phyloP scores from a whole-genome alignment of 2,888 invertebrate species.

The Mythimna impura region DNA sequence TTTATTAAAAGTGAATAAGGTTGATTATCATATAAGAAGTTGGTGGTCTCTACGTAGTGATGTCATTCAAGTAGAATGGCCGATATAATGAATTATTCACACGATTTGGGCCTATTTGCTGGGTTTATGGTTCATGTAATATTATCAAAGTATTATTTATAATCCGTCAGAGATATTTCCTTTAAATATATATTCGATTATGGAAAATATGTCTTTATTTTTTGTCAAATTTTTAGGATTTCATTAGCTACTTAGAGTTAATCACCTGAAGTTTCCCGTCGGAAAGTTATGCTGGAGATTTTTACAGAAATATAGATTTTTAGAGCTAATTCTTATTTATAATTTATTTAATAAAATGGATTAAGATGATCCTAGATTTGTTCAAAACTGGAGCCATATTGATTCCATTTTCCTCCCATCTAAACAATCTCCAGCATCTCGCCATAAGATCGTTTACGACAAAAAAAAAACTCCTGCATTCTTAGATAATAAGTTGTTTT shows the following conservation, averaged over 20 bases:
- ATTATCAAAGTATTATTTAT: constrained; percentile 56
- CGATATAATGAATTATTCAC: constrained; percentile 75
- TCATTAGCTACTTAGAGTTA: background rate
- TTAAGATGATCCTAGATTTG: background rate
- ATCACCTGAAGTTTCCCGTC: constrained; percentile 43
- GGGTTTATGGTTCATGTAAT: constrained; percentile 46
- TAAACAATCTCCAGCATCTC: background rate
- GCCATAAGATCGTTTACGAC: background rate
- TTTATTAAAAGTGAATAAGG: constrained; percentile 60
- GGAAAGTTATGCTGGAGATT: constrained; percentile 26
- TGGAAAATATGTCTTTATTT: constrained; percentile 16
- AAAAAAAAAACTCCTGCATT: background rate
- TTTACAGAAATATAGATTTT: background rate
- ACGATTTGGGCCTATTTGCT: constrained; percentile 73
- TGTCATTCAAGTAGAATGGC: constrained; percentile 76
- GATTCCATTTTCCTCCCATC: background rate
- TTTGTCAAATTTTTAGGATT: background rate
- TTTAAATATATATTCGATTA: constrained; percentile 39
- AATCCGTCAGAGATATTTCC: constrained; percentile 18
- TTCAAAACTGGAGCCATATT: background rate
- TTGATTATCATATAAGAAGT: constrained; percentile 53
- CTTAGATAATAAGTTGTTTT: background rate
- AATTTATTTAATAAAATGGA: background rate
- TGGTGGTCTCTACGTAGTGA: constrained; percentile 59
- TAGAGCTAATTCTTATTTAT: background rate